These are phyloP conservation scores for Crambe crambe DNA, from an alignment of 37 sponge, comb jelly and placozoan species.

Conservation along the genomic window DNA sequence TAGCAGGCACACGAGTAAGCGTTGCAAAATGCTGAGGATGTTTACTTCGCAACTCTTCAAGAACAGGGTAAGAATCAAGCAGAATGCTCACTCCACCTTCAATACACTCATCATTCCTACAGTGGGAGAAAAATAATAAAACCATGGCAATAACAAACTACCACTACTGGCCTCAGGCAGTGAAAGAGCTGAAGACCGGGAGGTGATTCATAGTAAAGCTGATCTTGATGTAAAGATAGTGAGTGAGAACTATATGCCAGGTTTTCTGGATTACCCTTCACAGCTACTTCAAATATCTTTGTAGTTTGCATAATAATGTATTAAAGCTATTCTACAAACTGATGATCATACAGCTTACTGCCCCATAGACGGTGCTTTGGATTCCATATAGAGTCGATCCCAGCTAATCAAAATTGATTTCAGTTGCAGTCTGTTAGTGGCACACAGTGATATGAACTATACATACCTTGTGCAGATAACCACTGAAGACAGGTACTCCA, in stretches of 20 bases:
- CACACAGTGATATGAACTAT: no score
- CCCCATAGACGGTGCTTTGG: constrained; percentile 51
- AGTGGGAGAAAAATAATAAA: not conserved
- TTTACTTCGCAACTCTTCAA: constrained; percentile 47
- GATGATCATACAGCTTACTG: not conserved
- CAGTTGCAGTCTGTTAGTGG: constrained; percentile 2
- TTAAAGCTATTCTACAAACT: not conserved
- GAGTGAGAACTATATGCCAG: constrained; percentile 39
- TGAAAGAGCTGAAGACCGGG: constrained; percentile 75
- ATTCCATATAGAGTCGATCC: not conserved
- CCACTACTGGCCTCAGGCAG: constrained; percentile 50
- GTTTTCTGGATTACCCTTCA: constrained; percentile 43
- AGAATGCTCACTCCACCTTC: constrained; percentile 64
- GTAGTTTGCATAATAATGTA: no score
- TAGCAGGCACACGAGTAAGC: constrained; percentile 65
- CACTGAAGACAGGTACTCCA: not conserved
- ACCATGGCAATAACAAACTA: not conserved
- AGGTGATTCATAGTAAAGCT: constrained; percentile 70
- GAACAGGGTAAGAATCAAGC: constrained; percentile 57
- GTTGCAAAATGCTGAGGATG: constrained; percentile 53
- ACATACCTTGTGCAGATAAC: constrained; percentile 8
- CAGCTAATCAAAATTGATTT: constrained; percentile 4
- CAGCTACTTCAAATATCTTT: constrained; percentile 36
- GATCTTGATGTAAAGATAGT: constrained; percentile 59
- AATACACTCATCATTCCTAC: constrained; percentile 67